Conservation (phyloP, 2,797 vertebrate genomes). For the Notamacropus eugenii region DNA sequence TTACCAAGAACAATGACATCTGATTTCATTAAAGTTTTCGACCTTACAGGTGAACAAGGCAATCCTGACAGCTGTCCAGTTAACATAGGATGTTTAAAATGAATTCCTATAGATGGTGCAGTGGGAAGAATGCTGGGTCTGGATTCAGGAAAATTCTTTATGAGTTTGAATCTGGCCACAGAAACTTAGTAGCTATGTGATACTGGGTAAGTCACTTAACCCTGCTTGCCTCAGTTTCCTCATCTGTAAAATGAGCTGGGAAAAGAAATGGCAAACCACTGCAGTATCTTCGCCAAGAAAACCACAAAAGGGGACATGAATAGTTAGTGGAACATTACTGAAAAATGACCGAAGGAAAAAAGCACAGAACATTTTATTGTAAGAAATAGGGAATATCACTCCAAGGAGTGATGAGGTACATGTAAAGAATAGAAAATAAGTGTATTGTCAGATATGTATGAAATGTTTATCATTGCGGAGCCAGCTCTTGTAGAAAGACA, state of each 20-base stretch:
- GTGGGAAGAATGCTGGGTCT: too few relatives aligned
- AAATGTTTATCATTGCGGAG: neutral
- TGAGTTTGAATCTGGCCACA: neutral
- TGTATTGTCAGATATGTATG: too few relatives aligned
- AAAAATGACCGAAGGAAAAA: constrained; percentile 1
- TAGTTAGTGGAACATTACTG: neutral
- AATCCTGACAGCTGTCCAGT: too few relatives aligned
- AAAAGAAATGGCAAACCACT: neutral
- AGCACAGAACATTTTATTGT: neutral
- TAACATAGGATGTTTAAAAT: too few relatives aligned
- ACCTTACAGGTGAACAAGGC: too few relatives aligned
- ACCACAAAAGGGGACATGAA: neutral
- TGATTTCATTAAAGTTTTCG: too few relatives aligned
- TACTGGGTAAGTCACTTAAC: neutral
- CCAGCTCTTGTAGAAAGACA: neutral
- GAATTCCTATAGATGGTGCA: too few relatives aligned
- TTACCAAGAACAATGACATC: too few relatives aligned
- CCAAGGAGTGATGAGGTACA: too few relatives aligned
- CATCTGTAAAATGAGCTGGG: neutral
- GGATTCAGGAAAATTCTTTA: neutral
- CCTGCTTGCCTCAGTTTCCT: neutral
- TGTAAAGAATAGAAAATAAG: too few relatives aligned
- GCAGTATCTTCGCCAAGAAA: neutral
- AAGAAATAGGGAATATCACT: too few relatives aligned
- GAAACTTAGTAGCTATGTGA: neutral